These are phyloP conservation scores for Gulo gulo DNA, from an alignment of 2,113 vertebrate species.

Conservation along the genomic window DNA sequence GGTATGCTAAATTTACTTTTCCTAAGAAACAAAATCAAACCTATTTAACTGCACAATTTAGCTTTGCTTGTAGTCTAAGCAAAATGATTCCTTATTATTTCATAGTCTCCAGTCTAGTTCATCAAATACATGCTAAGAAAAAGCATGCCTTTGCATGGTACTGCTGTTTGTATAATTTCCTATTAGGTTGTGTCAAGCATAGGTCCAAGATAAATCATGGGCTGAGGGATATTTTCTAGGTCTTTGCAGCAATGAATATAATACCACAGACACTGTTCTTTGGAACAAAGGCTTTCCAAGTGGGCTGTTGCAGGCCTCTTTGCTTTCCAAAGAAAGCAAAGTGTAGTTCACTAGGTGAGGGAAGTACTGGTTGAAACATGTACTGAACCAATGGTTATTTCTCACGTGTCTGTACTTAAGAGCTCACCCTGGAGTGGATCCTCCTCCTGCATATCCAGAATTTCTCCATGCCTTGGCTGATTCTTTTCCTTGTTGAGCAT, in stretches of 20 bases:
- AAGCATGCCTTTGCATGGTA: neutral
- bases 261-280: neutral
- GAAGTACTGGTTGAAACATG: rapidly evolving
- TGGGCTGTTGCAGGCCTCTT: neutral
- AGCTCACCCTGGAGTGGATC: rapidly evolving
- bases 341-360: neutral
- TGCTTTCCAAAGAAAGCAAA: neutral
- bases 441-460: neutral
- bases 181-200: neutral
- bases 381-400: neutral
- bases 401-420: neutral
- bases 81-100: neutral
- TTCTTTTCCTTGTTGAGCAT: neutral
- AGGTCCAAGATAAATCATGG: neutral
- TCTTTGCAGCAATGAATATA: neutral
- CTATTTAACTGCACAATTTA: neutral
- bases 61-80: neutral
- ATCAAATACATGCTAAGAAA: neutral
- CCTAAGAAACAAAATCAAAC: neutral
- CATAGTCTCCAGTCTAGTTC: neutral
- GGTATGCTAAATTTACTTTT: neutral
- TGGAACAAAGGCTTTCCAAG: neutral
- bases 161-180: neutral
- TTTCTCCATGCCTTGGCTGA: neutral
- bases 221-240: neutral